Evolutionary conservation across 2,888 invertebrate species (phyloP).

Genomic region (Ctenicera cuprea): DNA sequence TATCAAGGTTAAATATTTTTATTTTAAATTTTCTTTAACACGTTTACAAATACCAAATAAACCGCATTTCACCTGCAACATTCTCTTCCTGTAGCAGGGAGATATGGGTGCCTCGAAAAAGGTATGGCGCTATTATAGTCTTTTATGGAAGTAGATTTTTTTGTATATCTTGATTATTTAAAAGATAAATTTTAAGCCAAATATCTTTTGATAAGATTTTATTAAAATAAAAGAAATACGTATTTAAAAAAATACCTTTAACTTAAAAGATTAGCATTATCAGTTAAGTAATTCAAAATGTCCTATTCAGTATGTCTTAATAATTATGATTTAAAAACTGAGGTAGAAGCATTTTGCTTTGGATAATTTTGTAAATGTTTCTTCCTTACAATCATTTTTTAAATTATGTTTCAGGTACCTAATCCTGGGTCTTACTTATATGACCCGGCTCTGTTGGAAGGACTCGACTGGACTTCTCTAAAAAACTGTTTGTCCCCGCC

Average conservation of each 20-base stretch:
- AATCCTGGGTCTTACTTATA: slow-evolving; percentile 72
- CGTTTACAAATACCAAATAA: neutral
- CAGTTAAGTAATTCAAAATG: slow-evolving; percentile 1
- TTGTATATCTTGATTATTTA: neutral
- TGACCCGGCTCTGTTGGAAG: slow-evolving; percentile 79
- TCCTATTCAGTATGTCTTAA: slow-evolving; percentile 1
- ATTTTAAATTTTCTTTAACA: slow-evolving; percentile 28
- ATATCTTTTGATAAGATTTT: slow-evolving; percentile 30
- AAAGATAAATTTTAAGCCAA: slow-evolving; percentile 7
- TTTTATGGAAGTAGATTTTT: neutral
- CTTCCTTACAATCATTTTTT: neutral
- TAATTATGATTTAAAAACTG: neutral
- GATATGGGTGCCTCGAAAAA: slow-evolving; percentile 47
- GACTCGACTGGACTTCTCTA: slow-evolving; percentile 80
- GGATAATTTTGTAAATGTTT: neutral
- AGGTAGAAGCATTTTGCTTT: neutral
- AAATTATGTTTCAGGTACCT: slow-evolving; percentile 32
- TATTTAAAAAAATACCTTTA: slow-evolving; percentile 3
- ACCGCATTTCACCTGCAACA: slow-evolving; percentile 2
- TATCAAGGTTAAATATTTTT: slow-evolving; percentile 46
- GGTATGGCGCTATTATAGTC: slow-evolving; percentile 23
- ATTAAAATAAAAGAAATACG: neutral
- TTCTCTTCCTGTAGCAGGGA: neutral
- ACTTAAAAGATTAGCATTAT: neutral
- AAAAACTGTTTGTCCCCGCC: slow-evolving; percentile 80